Evolutionary conservation across 2,113 vertebrate genomes (phyloP).

Genomic region (Oryzias curvinotus): DNA sequence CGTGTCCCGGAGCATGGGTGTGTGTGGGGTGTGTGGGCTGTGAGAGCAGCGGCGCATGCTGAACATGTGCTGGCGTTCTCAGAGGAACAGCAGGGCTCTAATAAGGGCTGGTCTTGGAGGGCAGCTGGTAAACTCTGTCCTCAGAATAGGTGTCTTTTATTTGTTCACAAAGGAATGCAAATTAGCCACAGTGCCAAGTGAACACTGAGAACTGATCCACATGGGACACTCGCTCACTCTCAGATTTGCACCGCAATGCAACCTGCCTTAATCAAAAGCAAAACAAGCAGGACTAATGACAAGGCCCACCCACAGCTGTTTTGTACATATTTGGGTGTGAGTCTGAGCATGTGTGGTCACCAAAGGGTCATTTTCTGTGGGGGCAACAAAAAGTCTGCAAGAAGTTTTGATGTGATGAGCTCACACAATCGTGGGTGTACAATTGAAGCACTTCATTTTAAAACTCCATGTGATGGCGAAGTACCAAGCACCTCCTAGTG

Average conservation of each 20-base stretch:
- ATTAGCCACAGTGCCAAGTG: constrained; percentile 94
- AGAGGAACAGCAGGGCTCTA: constrained; percentile 95
- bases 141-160: constrained; percentile 97
- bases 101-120: constrained; percentile 94
- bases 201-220: constrained; percentile 98
- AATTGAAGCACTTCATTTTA: constrained; percentile 28
- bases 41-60: constrained; percentile 79
- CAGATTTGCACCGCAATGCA: constrained; percentile 67
- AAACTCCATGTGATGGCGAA: constrained; percentile 28
- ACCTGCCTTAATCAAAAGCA: constrained; percentile 67
- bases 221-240: constrained; percentile 83
- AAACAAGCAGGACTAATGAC: constrained; percentile 68
- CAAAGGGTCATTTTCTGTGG: constrained; percentile 35
- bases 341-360: constrained; percentile 34
- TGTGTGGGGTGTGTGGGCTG: constrained; percentile 35
- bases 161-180: constrained; percentile 97
- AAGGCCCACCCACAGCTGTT: constrained; percentile 70
- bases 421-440: constrained; percentile 18
- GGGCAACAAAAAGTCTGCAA: constrained; percentile 34
- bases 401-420: constrained; percentile 23
- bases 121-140: constrained; percentile 98
- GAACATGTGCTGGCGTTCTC: constrained; percentile 99
- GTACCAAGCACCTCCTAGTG: constrained; percentile 17
- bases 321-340: constrained; percentile 17
- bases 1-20: constrained; percentile 47